Evolutionary conservation across 2,888 invertebrate genomes (phyloP), one percentile per base, ranked within the genome.

Genomic region (Pandemis cinnamomeana): DNA sequence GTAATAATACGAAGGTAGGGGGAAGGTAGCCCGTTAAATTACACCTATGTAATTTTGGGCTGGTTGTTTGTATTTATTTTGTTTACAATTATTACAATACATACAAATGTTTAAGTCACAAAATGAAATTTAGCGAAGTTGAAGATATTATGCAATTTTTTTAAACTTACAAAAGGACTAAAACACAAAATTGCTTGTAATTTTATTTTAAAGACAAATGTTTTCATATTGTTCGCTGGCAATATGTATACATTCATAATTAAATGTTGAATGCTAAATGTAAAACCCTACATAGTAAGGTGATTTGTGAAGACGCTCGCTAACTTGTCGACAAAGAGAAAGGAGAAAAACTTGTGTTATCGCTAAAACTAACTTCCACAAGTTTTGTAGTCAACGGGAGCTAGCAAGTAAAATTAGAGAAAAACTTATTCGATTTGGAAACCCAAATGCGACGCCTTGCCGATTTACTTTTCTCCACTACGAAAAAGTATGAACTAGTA

Each of bases 1-100:
- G 60, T 70, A 73, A 69, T 73, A 60, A 60, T 27, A 69, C 42
- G 44, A 53, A 58, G 36, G 36, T 36, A 15, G 8, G 36, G 51
- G 55, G 51, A 41, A 58, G 69, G 69, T 70, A 41, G 27, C 15
- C 7, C 63, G 73, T 66, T 73, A 66, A 73, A 73, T 70, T 70
- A 73, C 60, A 42, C 44, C 51, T 11, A 51, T 44, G 53, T 66
- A 15, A 69, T 64, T 51, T 55, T n/a, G 48, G 42, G 51, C 48
- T 15, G 42, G 55, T 27, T 66, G 13, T 15, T 60, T 51, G 15
- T 64, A 13, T 66, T 66, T 70, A 36, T 36, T 2, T 41, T 58
- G 58, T 68, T 63, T 63, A 46, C 63, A 55, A 46, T 48, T 48
- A 48, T 48, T 8, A 36, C 27, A 27, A 27, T 46, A 55, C 55